Evolutionary conservation across 2,113 vertebrate species (phyloP), one percentile per base, ranked within the genome.

Genomic region (Cheirogaleus medius): DNA sequence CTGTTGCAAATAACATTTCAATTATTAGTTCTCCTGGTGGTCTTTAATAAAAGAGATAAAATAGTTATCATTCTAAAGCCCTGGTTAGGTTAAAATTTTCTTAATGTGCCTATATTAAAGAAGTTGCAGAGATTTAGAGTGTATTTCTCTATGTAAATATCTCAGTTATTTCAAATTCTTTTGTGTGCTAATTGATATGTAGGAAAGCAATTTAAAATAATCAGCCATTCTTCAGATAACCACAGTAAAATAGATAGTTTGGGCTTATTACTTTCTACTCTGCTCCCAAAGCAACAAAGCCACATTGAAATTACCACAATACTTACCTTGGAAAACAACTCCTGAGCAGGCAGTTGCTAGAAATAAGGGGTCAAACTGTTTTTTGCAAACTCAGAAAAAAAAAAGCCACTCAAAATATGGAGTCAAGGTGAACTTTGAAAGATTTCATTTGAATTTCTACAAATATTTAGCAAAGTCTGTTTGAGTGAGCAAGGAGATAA

Each of bases 1-100:
- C 52, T 56, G 84, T 87, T 97, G n/a, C 89, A 98, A 98, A 97
- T 78, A 98, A 86, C 44, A 91, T 96, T 98, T 96, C 52, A 97
- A 95, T 96, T 97, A 97, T 92, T 97, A 97, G 85, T 96, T 94
- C 58, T 98, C 92, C 86, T 97, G 39, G 86, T 97, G 76, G 32
- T 97, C 69, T 98, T 98, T 98, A 98, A 97, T 90, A 97, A 98
- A 63, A 97, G 49, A 93, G 92, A 98, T 91, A 58, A 91, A 92
- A 92, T 42, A 83, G 44, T 96, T 95, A 80, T 84, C 21, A 76
- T 89, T 96, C 39, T 84, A 68, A 94, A 89, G 32, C 21, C 13
- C 17, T 86, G 13, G 52, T 91, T 93, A 94, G 54, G 80, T 56
- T 94, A 44, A 95, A 34, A 20, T 64, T 90, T 78, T 96, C 84